phyloP scores from a whole-genome alignment of 2,797 vertebrate species.

The Oreochromis grahami region DNA sequence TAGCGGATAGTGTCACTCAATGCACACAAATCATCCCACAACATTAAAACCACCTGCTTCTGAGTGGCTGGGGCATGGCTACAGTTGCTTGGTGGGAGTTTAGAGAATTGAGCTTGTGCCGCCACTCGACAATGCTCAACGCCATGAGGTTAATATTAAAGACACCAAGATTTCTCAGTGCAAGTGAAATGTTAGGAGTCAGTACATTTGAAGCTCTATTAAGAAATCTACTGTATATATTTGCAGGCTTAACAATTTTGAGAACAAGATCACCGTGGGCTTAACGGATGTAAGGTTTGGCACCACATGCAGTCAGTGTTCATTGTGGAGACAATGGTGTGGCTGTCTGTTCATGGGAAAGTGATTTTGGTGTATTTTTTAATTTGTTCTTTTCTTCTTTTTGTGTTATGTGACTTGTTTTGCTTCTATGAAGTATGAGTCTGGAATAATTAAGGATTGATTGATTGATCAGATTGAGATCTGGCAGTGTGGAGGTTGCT shows the following conservation, averaged over 20 bases:
- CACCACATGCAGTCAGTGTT: background rate
- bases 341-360: background rate
- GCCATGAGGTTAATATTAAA: background rate
- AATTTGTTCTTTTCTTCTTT: background rate
- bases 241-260: background rate
- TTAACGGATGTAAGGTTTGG: background rate
- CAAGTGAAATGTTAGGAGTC: background rate
- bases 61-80: background rate
- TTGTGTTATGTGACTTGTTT: background rate
- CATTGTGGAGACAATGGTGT: background rate
- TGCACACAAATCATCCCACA: background rate
- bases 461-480: background rate
- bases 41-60: background rate
- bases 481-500: background rate
- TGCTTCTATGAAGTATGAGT: background rate
- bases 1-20: background rate
- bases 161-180: background rate
- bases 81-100: background rate
- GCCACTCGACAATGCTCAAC: background rate
- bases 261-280: background rate
- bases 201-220: background rate
- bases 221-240: background rate
- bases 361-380: background rate
- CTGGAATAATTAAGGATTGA: background rate
- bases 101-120: background rate